Percentiles rank a stretch among this genome's conserved stretches.
These are phyloP conservation scores for Palythoa grandiflora DNA, from an alignment of 92 coral and sea anemone genomes.

Conservation along the genomic window DNA sequence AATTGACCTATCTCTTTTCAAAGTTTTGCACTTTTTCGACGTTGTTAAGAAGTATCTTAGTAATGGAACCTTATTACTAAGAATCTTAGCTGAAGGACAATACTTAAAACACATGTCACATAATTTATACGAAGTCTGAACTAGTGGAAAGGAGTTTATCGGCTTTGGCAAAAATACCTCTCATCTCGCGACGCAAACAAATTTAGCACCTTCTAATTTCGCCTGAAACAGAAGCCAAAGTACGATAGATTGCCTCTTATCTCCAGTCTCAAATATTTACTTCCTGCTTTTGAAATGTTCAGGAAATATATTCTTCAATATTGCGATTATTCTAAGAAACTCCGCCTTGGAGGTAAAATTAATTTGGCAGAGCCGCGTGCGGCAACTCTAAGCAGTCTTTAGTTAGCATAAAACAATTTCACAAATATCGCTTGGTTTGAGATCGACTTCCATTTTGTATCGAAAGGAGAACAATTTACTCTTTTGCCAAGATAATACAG, in stretches of 20 bases:
- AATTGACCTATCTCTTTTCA: constrained; percentile 54
- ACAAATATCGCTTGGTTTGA: constrained; percentile 21
- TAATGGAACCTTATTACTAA: constrained; percentile 35
- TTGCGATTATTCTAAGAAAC: constrained; percentile 71
- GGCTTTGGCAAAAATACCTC: neutral
- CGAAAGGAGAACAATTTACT: constrained; percentile 26
- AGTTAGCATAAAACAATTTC: neutral
- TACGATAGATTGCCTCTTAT: constrained; percentile 70
- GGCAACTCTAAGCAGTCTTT: constrained; percentile 41
- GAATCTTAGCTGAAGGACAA: constrained; percentile 41
- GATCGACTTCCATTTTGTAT: constrained; percentile 32
- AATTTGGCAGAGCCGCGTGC: constrained; percentile 66
- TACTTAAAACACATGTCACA: constrained; percentile 68
- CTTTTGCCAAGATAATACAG: constrained; percentile 41
- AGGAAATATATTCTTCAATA: constrained; percentile 84
- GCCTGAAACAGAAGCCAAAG: constrained; percentile 35
- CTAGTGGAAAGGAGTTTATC: constrained; percentile 7
- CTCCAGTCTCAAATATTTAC: constrained; percentile 81
- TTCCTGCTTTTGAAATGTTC: constrained; percentile 72
- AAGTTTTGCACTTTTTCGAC: constrained; percentile 45
- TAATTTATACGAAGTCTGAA: constrained; percentile 68
- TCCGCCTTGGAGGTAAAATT: constrained; percentile 84
- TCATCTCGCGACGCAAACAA: constrained; percentile 10
- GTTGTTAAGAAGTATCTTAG: constrained; percentile 50
- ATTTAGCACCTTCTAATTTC: constrained; percentile 23